Conservation (phyloP, 1,140 invertebrate genomes). For the Gryon sp. region DNA sequence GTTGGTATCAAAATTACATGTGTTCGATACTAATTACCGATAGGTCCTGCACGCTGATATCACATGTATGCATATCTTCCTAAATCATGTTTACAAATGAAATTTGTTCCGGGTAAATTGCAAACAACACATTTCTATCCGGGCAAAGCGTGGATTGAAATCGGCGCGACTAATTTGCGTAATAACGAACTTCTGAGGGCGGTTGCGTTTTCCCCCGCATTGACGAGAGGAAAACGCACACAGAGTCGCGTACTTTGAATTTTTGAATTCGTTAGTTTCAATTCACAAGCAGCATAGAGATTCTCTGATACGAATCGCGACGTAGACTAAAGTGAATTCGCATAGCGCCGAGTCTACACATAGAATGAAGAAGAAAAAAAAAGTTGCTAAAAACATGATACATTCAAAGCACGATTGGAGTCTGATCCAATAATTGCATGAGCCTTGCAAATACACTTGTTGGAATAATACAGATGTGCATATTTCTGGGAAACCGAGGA, state of each 20-base stretch:
- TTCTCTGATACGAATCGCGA: slow-evolving; percentile 29
- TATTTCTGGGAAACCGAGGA: slow-evolving; percentile 26
- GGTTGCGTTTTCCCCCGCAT: too few relatives aligned
- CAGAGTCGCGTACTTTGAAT: slow-evolving; percentile 22
- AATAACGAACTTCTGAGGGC: slow-evolving; percentile 30
- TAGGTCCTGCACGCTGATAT: too few relatives aligned
- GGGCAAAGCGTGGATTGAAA: slow-evolving; percentile 4
- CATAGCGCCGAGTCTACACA: too few relatives aligned
- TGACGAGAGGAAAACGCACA: too few relatives aligned
- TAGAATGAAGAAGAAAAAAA: not conserved
- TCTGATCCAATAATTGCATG: slow-evolving; percentile 37
- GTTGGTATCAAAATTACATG: too few relatives aligned
- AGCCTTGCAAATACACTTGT: slow-evolving; percentile 34
- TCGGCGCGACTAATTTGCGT: slow-evolving; percentile 40
- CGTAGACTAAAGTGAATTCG: not conserved
- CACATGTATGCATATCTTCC: too few relatives aligned
- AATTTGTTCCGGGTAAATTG: not conserved
- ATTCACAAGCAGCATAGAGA: slow-evolving; percentile 22
- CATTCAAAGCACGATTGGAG: slow-evolving; percentile 31
- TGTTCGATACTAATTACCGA: too few relatives aligned
- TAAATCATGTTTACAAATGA: too few relatives aligned
- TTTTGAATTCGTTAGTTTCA: slow-evolving; percentile 35
- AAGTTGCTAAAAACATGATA: slow-evolving; percentile 4
- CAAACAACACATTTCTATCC: not conserved
- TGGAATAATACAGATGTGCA: slow-evolving; percentile 43